A percentile compares a stretch with the other conserved stretches of the same genome.
Conservation (phyloP, 2,113 vertebrate species). For the Barbus barbus region DNA sequence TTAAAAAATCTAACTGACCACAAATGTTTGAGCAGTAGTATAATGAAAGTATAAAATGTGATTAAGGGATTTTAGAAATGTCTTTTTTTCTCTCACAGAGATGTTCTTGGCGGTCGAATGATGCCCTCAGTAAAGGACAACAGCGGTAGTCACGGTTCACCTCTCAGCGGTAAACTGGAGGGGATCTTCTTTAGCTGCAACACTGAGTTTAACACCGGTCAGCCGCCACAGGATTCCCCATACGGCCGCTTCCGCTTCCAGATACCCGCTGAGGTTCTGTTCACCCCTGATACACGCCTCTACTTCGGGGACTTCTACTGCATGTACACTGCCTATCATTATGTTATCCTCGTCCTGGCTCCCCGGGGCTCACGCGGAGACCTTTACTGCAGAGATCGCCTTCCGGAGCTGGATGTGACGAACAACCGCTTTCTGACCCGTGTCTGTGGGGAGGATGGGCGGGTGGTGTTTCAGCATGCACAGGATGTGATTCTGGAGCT, state of each 20-base stretch:
- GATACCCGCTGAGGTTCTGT: constrained; percentile 85
- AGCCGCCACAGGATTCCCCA: constrained; percentile 95
- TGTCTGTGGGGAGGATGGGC: constrained; percentile 78
- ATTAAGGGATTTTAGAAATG: not conserved
- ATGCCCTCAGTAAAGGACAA: constrained; percentile 95
- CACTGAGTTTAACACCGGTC: constrained; percentile 98
- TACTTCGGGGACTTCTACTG: constrained; percentile 99
- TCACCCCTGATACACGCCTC: constrained; percentile 91
- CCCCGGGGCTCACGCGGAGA: constrained; percentile 91
- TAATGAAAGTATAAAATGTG: not conserved
- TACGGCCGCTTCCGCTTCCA: constrained; percentile 95
- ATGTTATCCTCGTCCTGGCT: constrained; percentile 94
- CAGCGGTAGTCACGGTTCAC: constrained; percentile 97
- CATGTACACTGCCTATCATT: constrained; percentile 99
- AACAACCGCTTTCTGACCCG: constrained; percentile 97
- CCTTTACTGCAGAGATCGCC: constrained; percentile 94
- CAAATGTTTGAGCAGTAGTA: not conserved
- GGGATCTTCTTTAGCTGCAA: constrained; percentile 98
- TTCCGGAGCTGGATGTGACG: constrained; percentile 88
- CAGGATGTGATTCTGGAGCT: constrained; percentile 99
- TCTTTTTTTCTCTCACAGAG: constrained; percentile 72
- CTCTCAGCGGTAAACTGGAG: constrained; percentile 96
- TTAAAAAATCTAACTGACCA: not conserved
- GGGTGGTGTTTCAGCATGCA: constrained; percentile 90
- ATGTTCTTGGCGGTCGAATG: constrained; percentile 86